phyloP scores from a whole-genome alignment of 2,888 invertebrate species.

The Exephanes ischioxanthus region DNA sequence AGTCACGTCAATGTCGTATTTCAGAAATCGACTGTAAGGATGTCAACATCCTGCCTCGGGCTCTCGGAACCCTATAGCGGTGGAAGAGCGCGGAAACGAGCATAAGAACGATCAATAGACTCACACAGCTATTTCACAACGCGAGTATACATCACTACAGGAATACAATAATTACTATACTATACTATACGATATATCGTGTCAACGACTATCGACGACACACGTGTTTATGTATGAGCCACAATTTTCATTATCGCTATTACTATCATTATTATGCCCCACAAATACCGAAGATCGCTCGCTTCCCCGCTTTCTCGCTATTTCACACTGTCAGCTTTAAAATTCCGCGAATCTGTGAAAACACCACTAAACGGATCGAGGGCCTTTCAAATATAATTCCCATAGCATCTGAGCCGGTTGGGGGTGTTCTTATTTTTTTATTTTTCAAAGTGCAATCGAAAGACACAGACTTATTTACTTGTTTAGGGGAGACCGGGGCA shows the following conservation, averaged over 20 bases:
- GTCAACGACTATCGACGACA: neutral
- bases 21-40: neutral
- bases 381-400: neutral
- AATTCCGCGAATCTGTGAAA: neutral
- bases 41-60: neutral
- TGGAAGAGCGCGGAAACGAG: slow-evolving; percentile 23
- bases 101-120: slow-evolving; percentile 30
- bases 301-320: neutral
- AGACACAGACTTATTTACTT: neutral
- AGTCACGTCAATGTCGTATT: neutral
- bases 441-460: neutral
- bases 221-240: neutral
- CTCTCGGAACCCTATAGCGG: neutral
- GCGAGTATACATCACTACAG: slow-evolving; percentile 5
- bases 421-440: neutral
- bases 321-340: neutral
- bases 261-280: neutral
- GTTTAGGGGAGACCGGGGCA: too few relatives aligned
- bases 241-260: neutral
- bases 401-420: neutral
- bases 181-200: neutral
- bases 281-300: neutral
- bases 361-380: neutral
- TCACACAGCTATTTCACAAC: slow-evolving; percentile 13
- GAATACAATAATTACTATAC: neutral